Evolutionary conservation across 2,113 vertebrate genomes (phyloP), one percentile per base, ranked within the genome.

Genomic region (Lasiurus cinereus): DNA sequence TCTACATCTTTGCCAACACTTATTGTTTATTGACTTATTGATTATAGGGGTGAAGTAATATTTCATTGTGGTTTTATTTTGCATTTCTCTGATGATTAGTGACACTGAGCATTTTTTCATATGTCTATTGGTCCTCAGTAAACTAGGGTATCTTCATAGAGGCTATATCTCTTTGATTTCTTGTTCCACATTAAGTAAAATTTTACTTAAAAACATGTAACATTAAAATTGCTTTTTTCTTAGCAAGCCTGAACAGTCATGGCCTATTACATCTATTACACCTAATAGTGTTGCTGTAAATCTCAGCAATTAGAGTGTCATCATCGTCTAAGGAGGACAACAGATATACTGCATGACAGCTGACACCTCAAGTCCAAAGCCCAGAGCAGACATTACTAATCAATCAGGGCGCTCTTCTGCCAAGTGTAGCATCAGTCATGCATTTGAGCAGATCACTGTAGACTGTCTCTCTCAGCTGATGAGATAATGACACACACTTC

Each of bases 191-290:
- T 69, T 83, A 56, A 56, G 70, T 24, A 54, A 15, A 8, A 74
- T 66, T 83, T 93, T 64, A 82, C 79, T 43, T 50, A 94, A 91
- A 79, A 27, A 69, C 46, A 48, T 14, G 27, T 13, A 46, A 59
- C 54, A 77, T 39, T 24, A 83, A 86, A 62, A 91, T 73, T 33
- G 16, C 13, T 82, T 62, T 82, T 62, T 93, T 85, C 27, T 50
- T 84, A 84, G 52, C 31, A 86, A 74, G 48, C 62, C 69, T 88
- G 52, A 85, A 85, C 24, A 86, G 11, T 50, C 62, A 12, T 62
- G 39, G 59, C 14, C 18, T 80, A 4, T 80, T 48, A 46, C 4
- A 52, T 22, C 56, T 62, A 6, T 78, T 27, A 67, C 0, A 39
- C n/a, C 43, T 43, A 43, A 66, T 88, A n/a, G 18, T 31, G 3